Conservation (phyloP, 2,888 invertebrate genomes). For the Geophilus truncorum region DNA sequence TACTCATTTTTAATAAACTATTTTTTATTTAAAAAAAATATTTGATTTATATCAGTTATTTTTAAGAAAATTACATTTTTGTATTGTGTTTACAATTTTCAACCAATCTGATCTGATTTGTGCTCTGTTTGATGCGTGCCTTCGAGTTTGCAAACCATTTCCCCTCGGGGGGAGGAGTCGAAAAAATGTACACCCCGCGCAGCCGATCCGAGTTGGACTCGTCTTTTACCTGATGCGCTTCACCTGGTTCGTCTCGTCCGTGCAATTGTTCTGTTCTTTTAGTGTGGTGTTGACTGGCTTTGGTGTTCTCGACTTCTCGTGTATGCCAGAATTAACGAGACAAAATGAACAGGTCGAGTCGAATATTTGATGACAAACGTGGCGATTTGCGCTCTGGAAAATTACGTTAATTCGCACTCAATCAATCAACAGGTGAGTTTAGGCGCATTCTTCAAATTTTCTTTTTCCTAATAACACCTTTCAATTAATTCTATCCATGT, state of each 20-base stretch:
- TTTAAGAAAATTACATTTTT: neutral
- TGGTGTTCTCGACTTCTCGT: too few relatives aligned
- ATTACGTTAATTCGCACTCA: neutral
- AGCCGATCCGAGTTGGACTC: neutral
- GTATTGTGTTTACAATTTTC: neutral
- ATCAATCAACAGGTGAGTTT: neutral
- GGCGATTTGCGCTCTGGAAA: neutral
- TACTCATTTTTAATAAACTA: too few relatives aligned
- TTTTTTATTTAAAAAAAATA: neutral
- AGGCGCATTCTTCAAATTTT: neutral
- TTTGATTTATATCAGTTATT: neutral
- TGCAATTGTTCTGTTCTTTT: neutral
- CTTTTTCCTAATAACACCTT: too few relatives aligned
- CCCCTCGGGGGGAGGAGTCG: neutral
- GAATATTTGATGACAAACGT: neutral
- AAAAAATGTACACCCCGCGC: neutral
- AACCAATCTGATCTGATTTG: neutral
- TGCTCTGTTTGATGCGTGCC: neutral
- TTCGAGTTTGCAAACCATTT: neutral
- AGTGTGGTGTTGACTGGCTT: neutral
- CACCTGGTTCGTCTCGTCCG: slow-evolving; percentile 16
- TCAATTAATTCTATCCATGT: too few relatives aligned
- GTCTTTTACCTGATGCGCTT: neutral
- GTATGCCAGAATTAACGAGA: neutral
- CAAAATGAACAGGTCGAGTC: neutral